phyloP scores from a whole-genome alignment of 2,113 vertebrate species.

The Triplophysa rosa region DNA sequence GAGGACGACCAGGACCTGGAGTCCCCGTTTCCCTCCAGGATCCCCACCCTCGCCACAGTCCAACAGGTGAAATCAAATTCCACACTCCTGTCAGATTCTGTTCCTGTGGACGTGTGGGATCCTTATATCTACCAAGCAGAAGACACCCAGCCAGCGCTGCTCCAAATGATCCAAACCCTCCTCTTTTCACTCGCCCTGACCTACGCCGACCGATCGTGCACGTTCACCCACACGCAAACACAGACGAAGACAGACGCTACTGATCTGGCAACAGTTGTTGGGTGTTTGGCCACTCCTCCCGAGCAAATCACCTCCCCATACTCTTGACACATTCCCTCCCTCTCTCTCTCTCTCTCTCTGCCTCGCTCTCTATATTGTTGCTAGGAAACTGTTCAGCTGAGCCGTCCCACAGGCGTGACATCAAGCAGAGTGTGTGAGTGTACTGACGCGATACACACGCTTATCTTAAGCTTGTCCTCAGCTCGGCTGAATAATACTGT shows the following conservation, averaged over 20 bases:
- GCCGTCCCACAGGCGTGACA: slow-evolving; percentile 49
- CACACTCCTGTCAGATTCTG: background rate
- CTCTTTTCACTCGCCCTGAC: background rate
- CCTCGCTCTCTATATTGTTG: slow-evolving; percentile 59
- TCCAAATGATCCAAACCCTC: background rate
- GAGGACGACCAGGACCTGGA: slow-evolving; percentile 24
- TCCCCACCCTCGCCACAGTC: slow-evolving; percentile 30
- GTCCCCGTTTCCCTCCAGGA: slow-evolving; percentile 12
- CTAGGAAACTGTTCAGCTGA: slow-evolving; percentile 66
- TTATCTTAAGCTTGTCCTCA: slow-evolving; percentile 20
- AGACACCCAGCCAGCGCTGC: background rate
- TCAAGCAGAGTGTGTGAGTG: slow-evolving; percentile 36
- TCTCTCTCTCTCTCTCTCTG: background rate
- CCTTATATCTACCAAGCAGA: background rate
- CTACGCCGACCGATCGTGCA: slow-evolving; percentile 21
- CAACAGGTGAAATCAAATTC: slow-evolving; percentile 44
- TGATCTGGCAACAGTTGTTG: slow-evolving; percentile 56
- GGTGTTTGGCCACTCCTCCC: slow-evolving; percentile 62
- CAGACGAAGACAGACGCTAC: slow-evolving; percentile 43
- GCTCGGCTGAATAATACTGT: slow-evolving; percentile 1
- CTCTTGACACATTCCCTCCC: slow-evolving; percentile 28
- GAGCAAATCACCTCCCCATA: slow-evolving; percentile 42
- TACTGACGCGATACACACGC: slow-evolving; percentile 35
- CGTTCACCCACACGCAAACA: slow-evolving; percentile 25
- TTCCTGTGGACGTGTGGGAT: background rate